phyloP scores from a whole-genome alignment of 2,888 invertebrate species.

The Folsomia candida region DNA sequence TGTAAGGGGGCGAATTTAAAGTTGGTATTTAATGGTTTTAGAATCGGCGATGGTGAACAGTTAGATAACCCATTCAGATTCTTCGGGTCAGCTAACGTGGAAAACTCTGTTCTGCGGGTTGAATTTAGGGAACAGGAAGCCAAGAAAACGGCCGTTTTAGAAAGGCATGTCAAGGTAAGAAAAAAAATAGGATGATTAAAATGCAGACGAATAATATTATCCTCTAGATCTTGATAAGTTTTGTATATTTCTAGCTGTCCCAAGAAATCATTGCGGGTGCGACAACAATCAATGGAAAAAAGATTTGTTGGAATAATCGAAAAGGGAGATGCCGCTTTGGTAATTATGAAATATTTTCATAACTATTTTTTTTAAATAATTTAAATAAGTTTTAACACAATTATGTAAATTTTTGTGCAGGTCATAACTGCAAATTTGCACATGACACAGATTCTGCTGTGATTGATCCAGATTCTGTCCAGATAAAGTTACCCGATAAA shows the following conservation, averaged over 20 bases:
- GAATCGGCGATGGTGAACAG: neutral
- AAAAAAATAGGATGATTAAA: neutral
- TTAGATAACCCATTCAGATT: slow-evolving; percentile 35
- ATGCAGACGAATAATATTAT: neutral
- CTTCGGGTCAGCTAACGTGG: slow-evolving; percentile 17
- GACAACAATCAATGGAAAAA: slow-evolving; percentile 79
- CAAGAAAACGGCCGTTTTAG: slow-evolving; percentile 37
- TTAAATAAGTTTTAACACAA: too few relatives aligned
- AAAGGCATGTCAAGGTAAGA: slow-evolving; percentile 46
- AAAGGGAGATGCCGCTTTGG: slow-evolving; percentile 88
- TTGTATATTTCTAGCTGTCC: slow-evolving; percentile 63
- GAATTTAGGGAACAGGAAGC: slow-evolving; percentile 42
- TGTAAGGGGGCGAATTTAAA: too few relatives aligned
- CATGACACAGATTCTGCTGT: slow-evolving; percentile 75
- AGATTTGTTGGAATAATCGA: slow-evolving; percentile 89
- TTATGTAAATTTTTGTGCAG: neutral
- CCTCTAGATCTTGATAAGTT: too few relatives aligned
- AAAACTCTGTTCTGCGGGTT: slow-evolving; percentile 44
- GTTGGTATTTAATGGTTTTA: neutral
- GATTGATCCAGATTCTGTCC: slow-evolving; percentile 9
- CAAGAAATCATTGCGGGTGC: slow-evolving; percentile 64
- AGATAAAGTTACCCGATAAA: neutral
- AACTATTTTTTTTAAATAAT: too few relatives aligned
- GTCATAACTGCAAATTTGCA: slow-evolving; percentile 88
- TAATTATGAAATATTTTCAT: slow-evolving; percentile 60